These are phyloP conservation scores for Python bivittatus DNA, from an alignment of 2,113 vertebrate genomes.

Conservation along the genomic window DNA sequence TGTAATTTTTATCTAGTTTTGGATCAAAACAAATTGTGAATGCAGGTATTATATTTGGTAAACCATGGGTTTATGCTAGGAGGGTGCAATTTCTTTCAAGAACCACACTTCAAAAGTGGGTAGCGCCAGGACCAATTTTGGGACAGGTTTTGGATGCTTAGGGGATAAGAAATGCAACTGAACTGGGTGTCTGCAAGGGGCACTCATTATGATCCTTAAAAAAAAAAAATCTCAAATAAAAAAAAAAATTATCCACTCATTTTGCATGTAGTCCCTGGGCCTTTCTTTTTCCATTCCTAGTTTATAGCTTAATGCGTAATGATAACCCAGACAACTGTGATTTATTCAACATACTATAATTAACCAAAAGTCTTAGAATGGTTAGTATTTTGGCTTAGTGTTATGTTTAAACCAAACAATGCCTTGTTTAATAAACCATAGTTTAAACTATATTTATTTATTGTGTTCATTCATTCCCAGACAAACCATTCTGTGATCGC, in stretches of 20 bases:
- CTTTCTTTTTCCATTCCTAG: background rate
- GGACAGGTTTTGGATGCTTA: background rate
- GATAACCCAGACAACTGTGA: background rate
- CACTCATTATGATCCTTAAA: background rate
- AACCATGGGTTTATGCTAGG: background rate
- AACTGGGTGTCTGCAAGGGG: background rate
- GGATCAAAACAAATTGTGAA: background rate
- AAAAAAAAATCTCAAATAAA: background rate
- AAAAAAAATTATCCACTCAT: background rate
- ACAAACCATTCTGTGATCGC: background rate
- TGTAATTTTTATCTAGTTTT: background rate
- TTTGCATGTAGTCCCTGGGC: background rate
- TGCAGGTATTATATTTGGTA: background rate
- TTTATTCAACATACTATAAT: background rate
- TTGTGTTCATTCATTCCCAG: background rate
- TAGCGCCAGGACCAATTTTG: background rate
- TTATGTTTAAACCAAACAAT: background rate
- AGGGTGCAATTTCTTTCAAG: background rate
- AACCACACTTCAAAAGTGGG: background rate
- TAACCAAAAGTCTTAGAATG: background rate
- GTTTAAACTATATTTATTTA: background rate
- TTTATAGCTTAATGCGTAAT: background rate
- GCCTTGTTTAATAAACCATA: background rate
- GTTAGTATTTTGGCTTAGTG: background rate
- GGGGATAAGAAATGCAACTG: background rate